Evolutionary conservation across 2,888 invertebrate species (phyloP).

Genomic region (Drosophila neotestacea): DNA sequence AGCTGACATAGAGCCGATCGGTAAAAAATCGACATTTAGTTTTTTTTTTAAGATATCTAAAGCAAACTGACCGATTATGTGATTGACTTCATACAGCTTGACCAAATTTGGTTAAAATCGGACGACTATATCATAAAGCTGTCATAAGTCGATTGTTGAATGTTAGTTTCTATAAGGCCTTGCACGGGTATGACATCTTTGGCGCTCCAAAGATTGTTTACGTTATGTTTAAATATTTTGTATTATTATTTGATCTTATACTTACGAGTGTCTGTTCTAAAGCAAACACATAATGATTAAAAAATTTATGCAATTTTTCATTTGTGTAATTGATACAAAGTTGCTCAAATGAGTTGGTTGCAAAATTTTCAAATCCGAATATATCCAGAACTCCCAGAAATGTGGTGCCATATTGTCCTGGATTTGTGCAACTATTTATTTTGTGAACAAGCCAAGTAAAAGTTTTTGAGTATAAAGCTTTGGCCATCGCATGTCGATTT

Average conservation of each 20-base stretch:
- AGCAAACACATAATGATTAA: conserved; percentile 98
- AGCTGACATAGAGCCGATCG: too few relatives aligned
- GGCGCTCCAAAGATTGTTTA: too few relatives aligned
- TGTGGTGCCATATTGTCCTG: conserved; percentile 91
- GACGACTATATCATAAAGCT: too few relatives aligned
- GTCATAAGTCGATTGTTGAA: too few relatives aligned
- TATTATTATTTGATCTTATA: conserved; percentile 58
- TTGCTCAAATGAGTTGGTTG: conserved; percentile 95
- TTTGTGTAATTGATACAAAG: conserved; percentile 97
- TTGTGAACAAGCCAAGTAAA: conserved; percentile 97
- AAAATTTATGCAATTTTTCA: conserved; percentile 97
- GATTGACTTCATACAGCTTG: too few relatives aligned
- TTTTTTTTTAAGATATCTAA: too few relatives aligned
- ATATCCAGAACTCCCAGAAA: conserved; percentile 96
- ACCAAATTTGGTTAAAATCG: too few relatives aligned
- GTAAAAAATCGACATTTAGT: too few relatives aligned
- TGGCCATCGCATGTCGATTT: conserved; percentile 97
- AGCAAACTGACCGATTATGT: too few relatives aligned
- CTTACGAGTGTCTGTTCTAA: conserved; percentile 96
- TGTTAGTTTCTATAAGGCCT: too few relatives aligned
- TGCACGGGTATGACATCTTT: too few relatives aligned
- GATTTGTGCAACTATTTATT: conserved; percentile 96
- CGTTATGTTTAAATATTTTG: too few relatives aligned
- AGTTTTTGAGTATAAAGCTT: conserved; percentile 94
- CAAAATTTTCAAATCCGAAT: conserved; percentile 97